Percentiles rank a stretch among this genome's conserved stretches.
phyloP scores from a whole-genome alignment of 2,888 invertebrate genomes.

The Gasteruption jaculator region DNA sequence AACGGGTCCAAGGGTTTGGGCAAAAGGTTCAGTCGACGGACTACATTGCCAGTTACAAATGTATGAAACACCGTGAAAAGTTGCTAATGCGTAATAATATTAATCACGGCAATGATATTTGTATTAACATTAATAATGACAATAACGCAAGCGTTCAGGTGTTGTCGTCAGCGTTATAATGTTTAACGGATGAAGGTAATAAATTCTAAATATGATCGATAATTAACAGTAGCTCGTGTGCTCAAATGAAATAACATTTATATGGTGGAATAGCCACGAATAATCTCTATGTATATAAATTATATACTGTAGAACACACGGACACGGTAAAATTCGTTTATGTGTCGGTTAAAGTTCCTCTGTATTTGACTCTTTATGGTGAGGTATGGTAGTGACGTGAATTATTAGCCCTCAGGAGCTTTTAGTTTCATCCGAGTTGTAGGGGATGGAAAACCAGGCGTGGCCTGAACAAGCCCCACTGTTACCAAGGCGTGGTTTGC shows the following conservation, averaged over 20 bases:
- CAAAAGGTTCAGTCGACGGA: too few species aligned
- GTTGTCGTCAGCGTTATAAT: conserved; percentile 7
- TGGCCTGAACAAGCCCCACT: conserved; percentile 34
- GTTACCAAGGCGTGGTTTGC: conserved; percentile 41
- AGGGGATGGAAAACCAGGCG: conserved; percentile 34
- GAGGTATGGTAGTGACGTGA: conserved; percentile 48
- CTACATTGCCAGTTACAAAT: too few species aligned
- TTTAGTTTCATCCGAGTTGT: too few species aligned
- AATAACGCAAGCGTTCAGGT: too few species aligned
- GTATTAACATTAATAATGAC: too few species aligned
- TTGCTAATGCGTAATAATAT: too few species aligned
- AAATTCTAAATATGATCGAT: conserved; percentile 35
- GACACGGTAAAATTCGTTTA: conserved; percentile 8
- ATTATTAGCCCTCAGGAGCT: conserved; percentile 44
- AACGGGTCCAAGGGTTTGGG: too few species aligned
- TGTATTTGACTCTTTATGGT: conserved; percentile 47
- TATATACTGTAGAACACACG: too few species aligned
- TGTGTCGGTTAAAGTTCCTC: too few species aligned
- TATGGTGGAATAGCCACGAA: conserved; percentile 18
- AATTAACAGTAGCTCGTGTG: conserved; percentile 37
- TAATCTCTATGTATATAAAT: neutral
- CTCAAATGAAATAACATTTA: conserved; percentile 32
- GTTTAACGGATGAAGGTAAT: too few species aligned
- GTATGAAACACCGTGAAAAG: too few species aligned
- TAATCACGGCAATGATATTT: too few species aligned